Evolutionary conservation across 2,797 vertebrate genomes (phyloP).

Genomic region (Amazonetta brasiliensis): DNA sequence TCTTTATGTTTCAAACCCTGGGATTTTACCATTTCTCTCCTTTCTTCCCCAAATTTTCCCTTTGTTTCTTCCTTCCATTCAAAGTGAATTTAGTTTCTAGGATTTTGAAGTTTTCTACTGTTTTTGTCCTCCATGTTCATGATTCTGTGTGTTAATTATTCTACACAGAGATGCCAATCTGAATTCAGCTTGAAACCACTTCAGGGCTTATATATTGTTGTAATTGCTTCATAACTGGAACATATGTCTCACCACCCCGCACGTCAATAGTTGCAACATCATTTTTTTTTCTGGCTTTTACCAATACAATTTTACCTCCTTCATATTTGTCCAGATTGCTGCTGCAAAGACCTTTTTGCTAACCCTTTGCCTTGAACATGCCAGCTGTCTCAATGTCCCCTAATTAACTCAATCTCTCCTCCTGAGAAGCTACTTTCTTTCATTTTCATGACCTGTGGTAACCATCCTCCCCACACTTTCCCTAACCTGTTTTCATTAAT

Average conservation of each 20-base stretch:
- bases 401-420: neutral
- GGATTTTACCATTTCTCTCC: neutral
- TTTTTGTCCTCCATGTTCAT: neutral
- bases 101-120: neutral
- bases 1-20: neutral
- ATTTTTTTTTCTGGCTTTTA: slow-evolving; percentile 50
- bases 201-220: slow-evolving; percentile 61
- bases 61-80: neutral
- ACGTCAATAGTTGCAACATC: slow-evolving; percentile 65
- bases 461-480: neutral
- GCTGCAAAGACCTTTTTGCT: slow-evolving; percentile 14
- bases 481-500: neutral
- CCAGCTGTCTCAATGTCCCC: neutral
- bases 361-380: neutral
- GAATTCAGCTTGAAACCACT: slow-evolving; percentile 42
- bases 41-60: neutral
- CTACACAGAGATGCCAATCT: neutral
- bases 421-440: neutral
- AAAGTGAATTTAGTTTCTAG: neutral
- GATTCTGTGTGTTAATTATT: slow-evolving; percentile 2
- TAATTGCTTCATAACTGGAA: slow-evolving; percentile 64
- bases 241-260: slow-evolving; percentile 53
- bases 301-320: slow-evolving; percentile 27
- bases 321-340: slow-evolving; percentile 35
- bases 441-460: neutral